Base-by-base conservation (phyloP, 2,113 vertebrate species). In the Lophius piscatorius region DNA sequence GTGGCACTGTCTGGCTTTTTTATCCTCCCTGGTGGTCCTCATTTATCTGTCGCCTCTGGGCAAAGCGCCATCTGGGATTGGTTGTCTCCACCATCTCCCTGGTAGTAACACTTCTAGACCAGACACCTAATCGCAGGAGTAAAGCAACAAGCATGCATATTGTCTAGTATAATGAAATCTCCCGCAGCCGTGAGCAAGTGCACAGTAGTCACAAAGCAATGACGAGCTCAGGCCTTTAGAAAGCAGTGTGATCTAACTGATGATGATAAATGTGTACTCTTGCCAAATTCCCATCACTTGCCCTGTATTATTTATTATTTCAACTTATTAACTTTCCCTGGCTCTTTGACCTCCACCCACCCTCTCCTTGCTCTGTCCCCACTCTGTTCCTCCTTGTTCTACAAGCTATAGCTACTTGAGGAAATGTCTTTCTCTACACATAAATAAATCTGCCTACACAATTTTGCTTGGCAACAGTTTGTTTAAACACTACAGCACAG, bases 321-420 rank as follows among this genome's bases (percentile, higher is more conserved):
- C 75, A 85, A 85, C 70, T 87, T 90, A 90, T 88, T 88, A 90
- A 80, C 82, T 90, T 88, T 86, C 86, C 81, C 57, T 54, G 47
- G 74, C 74, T 69, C 80, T 74, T 66, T 90, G 88, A 85, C 81
- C 82, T 76, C 65, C 54, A 20, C 78, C 56, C 67, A 63, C 60
- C 58, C 55, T 52, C 78, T 68, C 54, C 17, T 57, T 41, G 49
- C 55, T 51, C 78, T 26, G 59, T 75, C 79, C 77, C 59, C 52
- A 78, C 55, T 74, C 70, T 74, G 74, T 74, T 72, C 63, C 76
- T 62, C 66, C 75, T 74, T 90, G 81, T 89, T 87, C 76, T 76
- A 89, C 86, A 90, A 81, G 80, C 76, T 79, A 65, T 42, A 65
- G 69, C 72, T 76, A 86, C 80, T 86, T 85, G 63, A 84, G 76